A percentile compares a stretch with the other conserved stretches of the same genome.
Evolutionary conservation across 2,888 invertebrate species (phyloP).

Genomic region (Nomada goodeniana): DNA sequence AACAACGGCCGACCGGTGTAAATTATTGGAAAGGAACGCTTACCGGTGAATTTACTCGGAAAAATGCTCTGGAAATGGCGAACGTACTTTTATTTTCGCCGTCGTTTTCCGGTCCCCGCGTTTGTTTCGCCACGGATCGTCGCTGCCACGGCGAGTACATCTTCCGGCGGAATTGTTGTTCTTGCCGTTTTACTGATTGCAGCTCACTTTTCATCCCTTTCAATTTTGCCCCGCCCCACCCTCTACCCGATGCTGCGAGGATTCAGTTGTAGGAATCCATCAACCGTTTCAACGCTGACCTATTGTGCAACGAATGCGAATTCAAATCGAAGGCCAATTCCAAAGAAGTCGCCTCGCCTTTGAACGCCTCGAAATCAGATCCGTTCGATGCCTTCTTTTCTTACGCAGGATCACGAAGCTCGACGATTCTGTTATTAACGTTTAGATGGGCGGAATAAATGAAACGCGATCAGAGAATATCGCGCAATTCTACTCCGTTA

Average conservation of each 20-base stretch:
- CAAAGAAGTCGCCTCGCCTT: neutral
- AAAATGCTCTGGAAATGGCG: conserved; percentile 44
- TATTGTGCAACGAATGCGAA: conserved; percentile 4
- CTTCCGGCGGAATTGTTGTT: conserved; percentile 23
- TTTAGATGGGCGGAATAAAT: too few species aligned
- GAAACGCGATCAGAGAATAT: too few species aligned
- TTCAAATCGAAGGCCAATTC: neutral
- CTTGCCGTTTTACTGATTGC: conserved; percentile 34
- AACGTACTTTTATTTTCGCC: conserved; percentile 40
- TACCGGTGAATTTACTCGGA: conserved; percentile 45
- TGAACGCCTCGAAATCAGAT: neutral
- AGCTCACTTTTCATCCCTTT: conserved; percentile 24
- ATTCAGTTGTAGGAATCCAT: conserved; percentile 5
- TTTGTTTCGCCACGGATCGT: conserved; percentile 47
- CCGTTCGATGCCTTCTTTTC: neutral
- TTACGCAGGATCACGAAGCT: neutral
- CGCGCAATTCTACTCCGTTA: neutral
- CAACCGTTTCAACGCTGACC: neutral
- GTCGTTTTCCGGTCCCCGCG: conserved; percentile 22
- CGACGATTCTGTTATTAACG: too few species aligned
- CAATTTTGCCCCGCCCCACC: conserved; percentile 5
- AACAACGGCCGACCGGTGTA: conserved; percentile 47
- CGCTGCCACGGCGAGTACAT: conserved; percentile 12
- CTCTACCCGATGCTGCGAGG: neutral
- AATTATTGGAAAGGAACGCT: conserved; percentile 52